Evolutionary conservation across 2,888 invertebrate genomes (phyloP).

Genomic region (Brachyopa scutellaris): DNA sequence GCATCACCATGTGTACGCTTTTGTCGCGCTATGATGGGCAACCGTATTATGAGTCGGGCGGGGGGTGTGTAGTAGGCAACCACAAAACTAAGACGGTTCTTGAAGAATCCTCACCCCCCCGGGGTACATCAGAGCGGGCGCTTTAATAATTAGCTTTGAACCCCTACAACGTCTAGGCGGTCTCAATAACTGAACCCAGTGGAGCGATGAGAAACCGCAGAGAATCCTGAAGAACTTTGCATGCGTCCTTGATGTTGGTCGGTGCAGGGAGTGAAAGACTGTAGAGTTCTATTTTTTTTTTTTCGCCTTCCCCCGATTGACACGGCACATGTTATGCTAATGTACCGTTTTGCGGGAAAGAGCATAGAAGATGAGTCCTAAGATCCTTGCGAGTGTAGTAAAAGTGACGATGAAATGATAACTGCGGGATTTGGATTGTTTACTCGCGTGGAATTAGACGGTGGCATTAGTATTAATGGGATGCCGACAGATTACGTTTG

Average conservation of each 20-base stretch:
- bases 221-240: slow-evolving; percentile 40
- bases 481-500: slow-evolving; percentile 62
- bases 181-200: slow-evolving; percentile 44
- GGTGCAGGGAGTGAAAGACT: not conserved
- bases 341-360: slow-evolving; percentile 30
- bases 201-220: slow-evolving; percentile 26
- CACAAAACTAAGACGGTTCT: slow-evolving; percentile 60
- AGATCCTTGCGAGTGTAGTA: slow-evolving; percentile 43
- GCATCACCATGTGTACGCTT: slow-evolving; percentile 35
- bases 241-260: slow-evolving; percentile 30
- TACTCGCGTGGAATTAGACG: slow-evolving; percentile 64
- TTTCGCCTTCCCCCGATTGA: slow-evolving; percentile 25
- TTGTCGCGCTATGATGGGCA: slow-evolving; percentile 48
- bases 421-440: slow-evolving; percentile 70
- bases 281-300: slow-evolving; percentile 23
- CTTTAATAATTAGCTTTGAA: slow-evolving; percentile 66
- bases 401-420: slow-evolving; percentile 71
- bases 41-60: too few species aligned
- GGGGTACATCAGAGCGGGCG: slow-evolving; percentile 9
- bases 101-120: slow-evolving; percentile 23
- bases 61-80: slow-evolving; percentile 37
- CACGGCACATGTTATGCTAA: slow-evolving; percentile 63
- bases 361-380: slow-evolving; percentile 45
- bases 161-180: slow-evolving; percentile 35
- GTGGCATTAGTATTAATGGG: slow-evolving; percentile 66